A percentile compares a stretch with the other conserved stretches of the same genome.
These are phyloP conservation scores for Diuraphis noxia DNA, from an alignment of 1,140 invertebrate species.

Conservation along the genomic window DNA sequence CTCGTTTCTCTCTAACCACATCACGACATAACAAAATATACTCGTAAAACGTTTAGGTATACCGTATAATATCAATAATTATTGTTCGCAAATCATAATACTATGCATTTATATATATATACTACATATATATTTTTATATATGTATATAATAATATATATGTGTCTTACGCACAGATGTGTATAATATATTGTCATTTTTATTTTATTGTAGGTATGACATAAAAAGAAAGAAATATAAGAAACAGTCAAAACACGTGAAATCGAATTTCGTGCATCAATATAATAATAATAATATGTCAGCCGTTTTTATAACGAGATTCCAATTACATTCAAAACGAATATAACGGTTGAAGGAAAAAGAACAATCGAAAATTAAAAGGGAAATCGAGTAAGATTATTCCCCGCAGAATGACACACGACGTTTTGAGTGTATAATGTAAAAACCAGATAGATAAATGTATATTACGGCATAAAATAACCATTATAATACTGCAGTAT, in stretches of 20 bases:
- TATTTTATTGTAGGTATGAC: background rate
- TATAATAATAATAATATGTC: background rate
- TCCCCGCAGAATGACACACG: slow-evolving; percentile 23
- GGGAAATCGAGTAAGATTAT: slow-evolving; percentile 51
- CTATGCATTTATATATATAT: background rate
- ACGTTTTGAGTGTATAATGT: background rate
- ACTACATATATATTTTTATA: too few species aligned
- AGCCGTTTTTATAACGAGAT: slow-evolving; percentile 40
- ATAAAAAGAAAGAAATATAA: slow-evolving; percentile 46
- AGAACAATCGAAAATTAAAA: slow-evolving; percentile 52
- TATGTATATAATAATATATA: background rate
- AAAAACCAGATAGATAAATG: background rate
- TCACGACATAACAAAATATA: background rate
- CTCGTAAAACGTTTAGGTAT: background rate
- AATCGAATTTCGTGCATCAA: slow-evolving; percentile 49
- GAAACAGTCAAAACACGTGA: slow-evolving; percentile 34
- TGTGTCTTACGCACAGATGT: background rate
- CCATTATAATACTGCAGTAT: background rate
- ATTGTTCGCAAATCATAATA: slow-evolving; percentile 3
- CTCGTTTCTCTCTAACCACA: background rate
- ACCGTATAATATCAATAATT: background rate
- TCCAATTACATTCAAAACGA: slow-evolving; percentile 51
- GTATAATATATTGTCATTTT: background rate
- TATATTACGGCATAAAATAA: background rate
- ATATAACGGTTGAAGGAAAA: slow-evolving; percentile 40